Percentiles rank a stretch among this genome's conserved stretches.
These are phyloP conservation scores for Invenusta paracnida DNA, from an alignment of 2,888 invertebrate genomes.

Conservation along the genomic window DNA sequence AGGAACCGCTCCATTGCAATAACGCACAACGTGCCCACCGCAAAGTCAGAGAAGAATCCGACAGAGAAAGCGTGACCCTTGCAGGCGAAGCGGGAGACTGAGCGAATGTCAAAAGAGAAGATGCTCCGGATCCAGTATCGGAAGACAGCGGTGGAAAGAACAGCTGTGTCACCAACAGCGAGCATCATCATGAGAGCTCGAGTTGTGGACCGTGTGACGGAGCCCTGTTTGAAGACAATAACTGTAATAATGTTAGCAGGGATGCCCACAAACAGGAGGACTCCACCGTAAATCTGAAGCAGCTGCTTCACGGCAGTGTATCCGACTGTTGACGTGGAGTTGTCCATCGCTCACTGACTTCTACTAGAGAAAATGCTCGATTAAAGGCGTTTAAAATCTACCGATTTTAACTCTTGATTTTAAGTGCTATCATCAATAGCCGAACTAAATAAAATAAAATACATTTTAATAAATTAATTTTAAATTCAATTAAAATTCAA, in stretches of 20 bases:
- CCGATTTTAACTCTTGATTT: no score
- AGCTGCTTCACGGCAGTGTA: slow-evolving; percentile 6
- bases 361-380: no score
- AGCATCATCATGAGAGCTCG: slow-evolving; percentile 41
- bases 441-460: no score
- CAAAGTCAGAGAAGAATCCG: slow-evolving; percentile 41
- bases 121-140: slow-evolving; percentile 36
- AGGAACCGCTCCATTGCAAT: slow-evolving; percentile 44
- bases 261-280: slow-evolving; percentile 37
- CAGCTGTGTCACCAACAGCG: slow-evolving; percentile 38
- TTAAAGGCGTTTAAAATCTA: no score
- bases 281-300: slow-evolving; percentile 16
- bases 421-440: no score
- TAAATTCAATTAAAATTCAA: no score
- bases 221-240: slow-evolving; percentile 26
- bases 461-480: no score
- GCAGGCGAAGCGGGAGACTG: not conserved
- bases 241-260: slow-evolving; percentile 37
- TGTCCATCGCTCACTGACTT: not conserved
- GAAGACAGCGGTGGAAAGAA: slow-evolving; percentile 33
- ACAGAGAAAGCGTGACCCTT: slow-evolving; percentile 27
- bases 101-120: slow-evolving; percentile 33
- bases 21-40: slow-evolving; percentile 36
- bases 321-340: not conserved
- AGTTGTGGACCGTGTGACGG: slow-evolving; percentile 37